A percentile compares a stretch with the other conserved stretches of the same genome.
Conservation (phyloP, 2,113 vertebrate genomes). For the Melanerpes aurifrons region DNA sequence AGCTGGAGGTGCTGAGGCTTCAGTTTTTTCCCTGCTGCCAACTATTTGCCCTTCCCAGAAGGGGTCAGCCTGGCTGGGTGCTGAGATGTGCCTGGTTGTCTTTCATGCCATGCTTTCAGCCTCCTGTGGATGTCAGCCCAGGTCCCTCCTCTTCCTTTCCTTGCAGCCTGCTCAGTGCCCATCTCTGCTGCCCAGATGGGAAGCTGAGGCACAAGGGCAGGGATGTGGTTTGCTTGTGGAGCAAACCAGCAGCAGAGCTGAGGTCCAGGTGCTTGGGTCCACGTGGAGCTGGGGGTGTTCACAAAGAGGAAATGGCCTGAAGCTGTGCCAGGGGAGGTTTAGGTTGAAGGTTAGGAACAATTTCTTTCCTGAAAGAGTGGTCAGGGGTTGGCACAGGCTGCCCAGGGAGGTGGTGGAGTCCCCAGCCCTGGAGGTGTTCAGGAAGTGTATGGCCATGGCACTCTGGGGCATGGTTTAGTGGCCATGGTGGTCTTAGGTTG, state of each 20-base stretch:
- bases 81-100: fast-evolving
- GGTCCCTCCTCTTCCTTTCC: slow-evolving; percentile 25
- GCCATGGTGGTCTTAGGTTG: no score
- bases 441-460: no score
- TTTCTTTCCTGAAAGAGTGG: no score
- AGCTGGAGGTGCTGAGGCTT: no score
- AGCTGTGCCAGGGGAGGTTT: no score
- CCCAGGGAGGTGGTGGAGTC: no score
- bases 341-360: no score
- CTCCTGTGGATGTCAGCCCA: neutral
- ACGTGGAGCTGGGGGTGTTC: neutral
- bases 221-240: fast-evolving
- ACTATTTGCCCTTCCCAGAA: neutral
- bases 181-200: fast-evolving
- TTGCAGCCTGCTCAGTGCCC: fast-evolving
- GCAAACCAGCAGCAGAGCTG: neutral
- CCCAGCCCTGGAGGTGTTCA: no score
- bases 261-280: fast-evolving
- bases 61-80: neutral
- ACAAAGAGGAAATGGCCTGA: no score
- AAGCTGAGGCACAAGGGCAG: neutral
- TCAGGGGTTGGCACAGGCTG: no score
- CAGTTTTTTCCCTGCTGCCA: neutral
- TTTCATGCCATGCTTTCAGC: fast-evolving
- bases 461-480: no score